Percentiles rank a stretch among this genome's conserved stretches.
These are phyloP conservation scores for Diarsia mendica DNA, from an alignment of 2,888 invertebrate species.

Conservation along the genomic window DNA sequence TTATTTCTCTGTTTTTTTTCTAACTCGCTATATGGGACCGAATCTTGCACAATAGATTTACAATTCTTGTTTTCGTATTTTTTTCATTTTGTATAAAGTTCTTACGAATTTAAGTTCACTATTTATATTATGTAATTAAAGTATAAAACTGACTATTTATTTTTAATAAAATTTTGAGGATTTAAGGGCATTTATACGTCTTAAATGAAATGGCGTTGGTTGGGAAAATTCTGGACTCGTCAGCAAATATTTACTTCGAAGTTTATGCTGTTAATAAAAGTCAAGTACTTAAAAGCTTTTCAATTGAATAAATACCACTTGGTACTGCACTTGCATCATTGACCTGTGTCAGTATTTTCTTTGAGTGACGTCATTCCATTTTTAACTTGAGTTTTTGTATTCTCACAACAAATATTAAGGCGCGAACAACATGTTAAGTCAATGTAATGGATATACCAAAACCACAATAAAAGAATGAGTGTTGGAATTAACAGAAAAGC, in stretches of 20 bases:
- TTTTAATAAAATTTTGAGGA: constrained; percentile 78
- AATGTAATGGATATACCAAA: constrained; percentile 87
- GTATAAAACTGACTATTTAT: constrained; percentile 87
- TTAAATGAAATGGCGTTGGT: constrained; percentile 79
- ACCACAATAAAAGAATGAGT: constrained; percentile 90
- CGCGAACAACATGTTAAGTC: constrained; percentile 77
- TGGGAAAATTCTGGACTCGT: constrained; percentile 57
- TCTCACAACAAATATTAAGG: constrained; percentile 91
- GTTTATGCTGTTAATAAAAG: constrained; percentile 33
- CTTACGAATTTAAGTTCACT: constrained; percentile 82
- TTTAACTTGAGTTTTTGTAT: constrained; percentile 77
- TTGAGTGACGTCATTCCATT: constrained; percentile 77
- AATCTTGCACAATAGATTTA: constrained; percentile 67
- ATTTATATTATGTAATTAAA: constrained; percentile 86
- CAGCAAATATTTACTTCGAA: constrained; percentile 23
- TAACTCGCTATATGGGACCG: constrained; percentile 76
- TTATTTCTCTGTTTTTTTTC: constrained; percentile 58
- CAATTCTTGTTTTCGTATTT: constrained; percentile 68
- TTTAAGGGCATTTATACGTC: constrained; percentile 77
- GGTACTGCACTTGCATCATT: constrained; percentile 23
- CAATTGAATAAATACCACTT: constrained; percentile 49
- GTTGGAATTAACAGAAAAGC: constrained; percentile 90
- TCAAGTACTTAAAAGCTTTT: constrained; percentile 61
- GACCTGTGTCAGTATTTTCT: constrained; percentile 53
- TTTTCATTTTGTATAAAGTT: constrained; percentile 87